phyloP scores from a whole-genome alignment of 2,113 vertebrate genomes.

The Rhinopomastus cyanomelas region DNA sequence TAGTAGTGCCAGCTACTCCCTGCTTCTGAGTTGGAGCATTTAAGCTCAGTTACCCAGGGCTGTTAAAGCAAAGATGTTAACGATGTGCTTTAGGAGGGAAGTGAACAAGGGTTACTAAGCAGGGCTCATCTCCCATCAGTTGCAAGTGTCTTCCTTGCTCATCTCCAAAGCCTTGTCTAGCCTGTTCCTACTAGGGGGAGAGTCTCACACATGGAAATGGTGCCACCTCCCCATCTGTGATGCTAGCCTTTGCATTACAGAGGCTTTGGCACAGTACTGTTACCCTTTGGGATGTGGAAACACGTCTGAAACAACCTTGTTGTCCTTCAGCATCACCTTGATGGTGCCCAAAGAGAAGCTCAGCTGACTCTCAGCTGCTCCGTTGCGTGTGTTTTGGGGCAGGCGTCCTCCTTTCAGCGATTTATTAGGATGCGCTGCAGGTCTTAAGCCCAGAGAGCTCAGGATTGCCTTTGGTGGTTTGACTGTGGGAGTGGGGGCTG shows the following conservation, averaged over 20 bases:
- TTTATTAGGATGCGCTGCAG: fast-evolving
- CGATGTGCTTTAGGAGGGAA: background rate
- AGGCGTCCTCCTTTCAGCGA: background rate
- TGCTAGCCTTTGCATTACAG: background rate
- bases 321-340: background rate
- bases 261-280: background rate
- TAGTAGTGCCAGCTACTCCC: background rate
- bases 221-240: background rate
- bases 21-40: background rate
- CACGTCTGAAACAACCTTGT: background rate
- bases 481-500: background rate
- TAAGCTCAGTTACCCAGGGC: background rate
- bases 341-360: background rate
- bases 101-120: fast-evolving
- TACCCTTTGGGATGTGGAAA: background rate
- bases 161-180: background rate
- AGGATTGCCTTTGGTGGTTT: background rate
- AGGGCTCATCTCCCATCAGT: fast-evolving
- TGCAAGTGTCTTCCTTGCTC: background rate
- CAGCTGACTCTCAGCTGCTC: background rate
- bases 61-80: background rate
- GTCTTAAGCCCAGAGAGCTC: background rate
- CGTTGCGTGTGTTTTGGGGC: fast-evolving
- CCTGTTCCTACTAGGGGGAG: background rate
- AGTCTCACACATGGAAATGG: background rate